Evolutionary conservation across 2,888 invertebrate species (phyloP), one percentile per base, ranked within the genome.

Genomic region (Perizoma flavofasciatum): DNA sequence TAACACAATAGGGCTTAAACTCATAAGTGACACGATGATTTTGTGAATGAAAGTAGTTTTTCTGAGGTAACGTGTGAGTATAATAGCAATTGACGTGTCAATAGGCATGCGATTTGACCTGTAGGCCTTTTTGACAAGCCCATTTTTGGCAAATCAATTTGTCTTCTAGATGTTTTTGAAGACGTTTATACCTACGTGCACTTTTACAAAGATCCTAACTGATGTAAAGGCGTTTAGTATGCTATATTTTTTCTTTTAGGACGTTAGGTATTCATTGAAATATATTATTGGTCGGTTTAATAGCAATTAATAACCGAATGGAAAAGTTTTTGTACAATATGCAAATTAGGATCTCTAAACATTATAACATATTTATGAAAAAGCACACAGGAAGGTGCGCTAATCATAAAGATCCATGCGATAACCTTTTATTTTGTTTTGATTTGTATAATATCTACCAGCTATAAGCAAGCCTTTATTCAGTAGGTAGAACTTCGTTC

Each of bases 1-100:
- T 54, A 55, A 63, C 53, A 85, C 85, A 88, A 88, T 79, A 73
- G 79, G 67, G 61, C 71, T 71, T 74, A 70, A 67, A 68, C 64
- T 70, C 63, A 72, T 71, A 70, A 74, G 72, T 74, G 68, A 73
- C 71, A 67, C 67, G 70, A 71, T 69, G 61, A 73, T 74, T 75
- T 72, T 74, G 65, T 77, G 71, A 78, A 80, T 77, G 77, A 77
- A 70, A 72, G 66, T 58, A 64, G 49, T 69, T 61, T 68, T 71
- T 61, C 53, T 59, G 47, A 61, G 32, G 57, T 45, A 63, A 63
- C 50, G 50, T 40, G 22, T 35, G 54, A 53, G 37, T 49, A 65
- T 61, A 67, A 64, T 63, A 56, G 57, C 49, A 63, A 62, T 58
- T 62, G 60, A 55, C 48, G 49, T 48, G 46, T 61, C 55, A 60